phyloP scores from a whole-genome alignment of 2,888 invertebrate genomes.

The Cabera pusaria region DNA sequence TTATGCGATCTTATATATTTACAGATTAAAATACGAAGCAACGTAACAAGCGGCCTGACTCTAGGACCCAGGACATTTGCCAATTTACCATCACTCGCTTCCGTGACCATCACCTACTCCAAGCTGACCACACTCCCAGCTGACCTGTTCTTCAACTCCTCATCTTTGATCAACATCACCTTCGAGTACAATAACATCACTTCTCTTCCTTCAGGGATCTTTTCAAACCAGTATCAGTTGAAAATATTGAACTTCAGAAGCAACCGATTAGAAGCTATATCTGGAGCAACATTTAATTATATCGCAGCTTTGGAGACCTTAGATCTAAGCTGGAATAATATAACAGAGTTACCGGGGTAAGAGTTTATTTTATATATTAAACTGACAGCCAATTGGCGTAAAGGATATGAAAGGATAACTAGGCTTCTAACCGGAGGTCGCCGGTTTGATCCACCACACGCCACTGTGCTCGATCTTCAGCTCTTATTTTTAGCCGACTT shows the following conservation, averaged over 20 bases:
- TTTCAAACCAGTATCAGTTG: not conserved
- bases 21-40: constrained; percentile 1
- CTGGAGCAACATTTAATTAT: not conserved
- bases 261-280: not conserved
- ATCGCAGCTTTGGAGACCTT: not conserved
- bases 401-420: no score
- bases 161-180: constrained; percentile 24
- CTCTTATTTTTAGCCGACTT: no score
- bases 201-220: no score
- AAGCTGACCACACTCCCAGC: constrained; percentile 2
- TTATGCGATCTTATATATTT: no score
- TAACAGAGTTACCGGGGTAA: constrained; percentile 29
- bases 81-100: constrained; percentile 1
- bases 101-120: constrained; percentile 2
- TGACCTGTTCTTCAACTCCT: constrained; percentile 5
- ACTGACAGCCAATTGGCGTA: no score
- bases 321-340: constrained; percentile 2
- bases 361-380: no score
- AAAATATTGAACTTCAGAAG: not conserved
- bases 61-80: constrained; percentile 12
- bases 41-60: not conserved
- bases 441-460: no score
- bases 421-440: no score
- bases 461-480: no score
- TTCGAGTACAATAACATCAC: constrained; percentile 26